Evolutionary conservation across 2,888 invertebrate species (phyloP), one percentile per base, ranked within the genome.

Genomic region (Halictus ligatus): DNA sequence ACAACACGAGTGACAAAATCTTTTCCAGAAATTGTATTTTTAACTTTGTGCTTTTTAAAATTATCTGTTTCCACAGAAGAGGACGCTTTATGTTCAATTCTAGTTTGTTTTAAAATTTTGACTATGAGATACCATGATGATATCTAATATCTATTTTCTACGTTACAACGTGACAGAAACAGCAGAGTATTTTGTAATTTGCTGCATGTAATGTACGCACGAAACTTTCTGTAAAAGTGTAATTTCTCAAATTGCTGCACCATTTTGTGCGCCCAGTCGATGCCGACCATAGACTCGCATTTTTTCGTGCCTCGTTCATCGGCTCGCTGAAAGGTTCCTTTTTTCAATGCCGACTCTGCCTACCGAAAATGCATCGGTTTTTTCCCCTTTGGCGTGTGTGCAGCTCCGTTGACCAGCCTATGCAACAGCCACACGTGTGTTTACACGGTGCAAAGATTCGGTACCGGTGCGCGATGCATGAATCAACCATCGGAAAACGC

Each of bases 341-440:
- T 18, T 21, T 69, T 40, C 69, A 35, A 69, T 40, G 40, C 69
- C 40, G 35, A 10, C 40, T 21, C 40, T 21, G 69, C 40, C 69
- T 12, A 35, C 69, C 69, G 12, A 69, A 69, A 69, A 35, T n/a
- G 1, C 40, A 7, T 58, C 58, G n/a, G n/a, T 29, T 40, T 40
- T 40, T 40, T 40, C n/a, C 8, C n/a, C 12, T 4, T 69, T 40
- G 35, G 21, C 69, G 69, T 21, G 69, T 5, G 69, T 40, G 69
- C 69, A 69, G 69, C 40, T 69, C 40, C 69, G 69, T 69, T 69
- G 40, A 69, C 77, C 43, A 76, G 69, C 43, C 48, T 54, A 46
- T 13, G 71, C n/a, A 71, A n/a, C 71, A n/a, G 5, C 43, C 71
- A 7, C 43, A 6, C 43, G 71, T 43, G n/a, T 75, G 72, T 83